These are phyloP conservation scores for Oxyura jamaicensis DNA, from an alignment of 2,113 vertebrate genomes.

Conservation along the genomic window DNA sequence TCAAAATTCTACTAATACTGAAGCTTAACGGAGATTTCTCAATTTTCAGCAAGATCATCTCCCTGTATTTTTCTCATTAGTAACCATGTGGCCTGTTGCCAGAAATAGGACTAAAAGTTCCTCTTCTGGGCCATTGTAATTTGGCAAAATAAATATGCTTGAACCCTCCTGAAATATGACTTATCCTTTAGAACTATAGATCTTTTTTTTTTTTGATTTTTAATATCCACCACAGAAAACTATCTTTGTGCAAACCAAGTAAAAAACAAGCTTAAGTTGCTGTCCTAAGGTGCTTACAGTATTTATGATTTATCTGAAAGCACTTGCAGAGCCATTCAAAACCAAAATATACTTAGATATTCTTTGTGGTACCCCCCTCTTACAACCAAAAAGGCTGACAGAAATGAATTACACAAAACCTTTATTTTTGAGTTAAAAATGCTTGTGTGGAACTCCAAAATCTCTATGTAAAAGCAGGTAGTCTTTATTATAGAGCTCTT, in stretches of 20 bases:
- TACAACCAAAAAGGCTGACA: background rate
- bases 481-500: background rate
- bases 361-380: background rate
- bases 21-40: slow-evolving; percentile 16
- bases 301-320: slow-evolving; percentile 23
- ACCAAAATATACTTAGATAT: background rate
- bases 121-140: background rate
- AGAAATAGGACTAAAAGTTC: background rate
- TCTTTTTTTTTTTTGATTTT: background rate
- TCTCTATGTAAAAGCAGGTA: background rate
- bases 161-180: background rate
- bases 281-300: background rate
- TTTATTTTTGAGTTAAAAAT: background rate
- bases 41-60: background rate
- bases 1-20: slow-evolving; percentile 41
- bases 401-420: background rate
- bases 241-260: background rate
- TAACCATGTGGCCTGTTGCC: background rate
- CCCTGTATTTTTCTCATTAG: background rate
- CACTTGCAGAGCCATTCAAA: background rate
- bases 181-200: background rate
- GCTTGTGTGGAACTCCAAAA: background rate
- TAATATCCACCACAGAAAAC: background rate
- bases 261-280: background rate
- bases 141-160: slow-evolving; percentile 17